Evolutionary conservation across 2,797 vertebrate genomes (phyloP).

Genomic region (Myotis daubentonii): DNA sequence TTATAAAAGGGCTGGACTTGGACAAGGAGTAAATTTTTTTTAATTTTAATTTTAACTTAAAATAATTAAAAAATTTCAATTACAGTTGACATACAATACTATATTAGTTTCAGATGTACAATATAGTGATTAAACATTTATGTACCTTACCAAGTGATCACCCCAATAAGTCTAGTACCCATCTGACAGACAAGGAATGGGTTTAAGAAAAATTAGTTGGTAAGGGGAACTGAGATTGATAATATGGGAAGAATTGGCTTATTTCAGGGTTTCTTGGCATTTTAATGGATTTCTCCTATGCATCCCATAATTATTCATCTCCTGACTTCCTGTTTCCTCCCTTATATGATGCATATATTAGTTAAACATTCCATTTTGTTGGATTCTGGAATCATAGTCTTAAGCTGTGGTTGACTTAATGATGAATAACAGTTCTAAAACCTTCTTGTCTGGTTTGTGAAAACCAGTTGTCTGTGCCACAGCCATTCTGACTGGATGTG

Average conservation of each 20-base stretch:
- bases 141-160: background rate
- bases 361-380: conserved; percentile 40
- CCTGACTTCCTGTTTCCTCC: background rate
- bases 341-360: conserved; percentile 29
- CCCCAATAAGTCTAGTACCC: background rate
- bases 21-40: background rate
- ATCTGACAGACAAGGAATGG: background rate
- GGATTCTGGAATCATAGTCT: conserved; percentile 44
- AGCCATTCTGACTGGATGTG: background rate
- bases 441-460: background rate
- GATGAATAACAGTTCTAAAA: background rate
- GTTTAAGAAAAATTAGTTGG: background rate
- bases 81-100: background rate
- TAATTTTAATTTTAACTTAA: background rate
- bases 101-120: background rate
- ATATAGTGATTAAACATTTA: background rate
- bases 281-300: conserved; percentile 4
- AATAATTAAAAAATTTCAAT: background rate
- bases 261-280: background rate
- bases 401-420: background rate
- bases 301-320: background rate
- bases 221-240: background rate
- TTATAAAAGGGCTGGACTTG: background rate
- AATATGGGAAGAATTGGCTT: background rate
- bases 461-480: background rate